Evolutionary conservation across 2,888 invertebrate species (phyloP).

Genomic region (Chloromyia formosa): DNA sequence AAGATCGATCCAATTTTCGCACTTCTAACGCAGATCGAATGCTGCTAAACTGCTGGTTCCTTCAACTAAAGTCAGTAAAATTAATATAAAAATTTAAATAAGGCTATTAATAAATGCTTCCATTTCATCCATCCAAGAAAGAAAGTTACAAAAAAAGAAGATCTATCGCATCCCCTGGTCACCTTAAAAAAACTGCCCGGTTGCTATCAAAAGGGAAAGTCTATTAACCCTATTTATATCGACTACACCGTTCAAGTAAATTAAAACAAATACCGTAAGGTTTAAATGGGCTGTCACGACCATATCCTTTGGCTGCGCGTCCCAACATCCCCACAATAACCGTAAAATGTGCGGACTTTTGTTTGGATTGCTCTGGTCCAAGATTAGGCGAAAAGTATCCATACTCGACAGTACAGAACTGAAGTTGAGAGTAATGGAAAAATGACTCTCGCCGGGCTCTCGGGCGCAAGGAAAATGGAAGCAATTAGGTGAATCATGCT

Average conservation of each 20-base stretch:
- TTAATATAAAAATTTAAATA: too few species aligned
- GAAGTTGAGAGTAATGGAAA: constrained; percentile 6
- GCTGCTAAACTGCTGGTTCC: too few species aligned
- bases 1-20: too few species aligned
- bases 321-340: constrained; percentile 7
- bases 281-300: constrained; percentile 26
- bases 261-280: constrained; percentile 23
- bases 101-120: too few species aligned
- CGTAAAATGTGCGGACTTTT: constrained; percentile 19
- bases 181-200: too few species aligned
- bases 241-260: constrained; percentile 10
- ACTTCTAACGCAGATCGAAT: too few species aligned
- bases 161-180: too few species aligned
- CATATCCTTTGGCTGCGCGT: constrained; percentile 2
- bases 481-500: constrained; percentile 46
- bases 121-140: too few species aligned
- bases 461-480: constrained; percentile 44
- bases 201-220: too few species aligned
- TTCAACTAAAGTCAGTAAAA: too few species aligned
- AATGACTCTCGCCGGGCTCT: constrained; percentile 1
- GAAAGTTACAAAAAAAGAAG: too few species aligned
- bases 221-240: background rate
- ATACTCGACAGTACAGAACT: background rate
- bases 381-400: constrained; percentile 4
- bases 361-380: background rate